Evolutionary conservation across 92 coral and sea anemone genomes (phyloP), one percentile per base, ranked within the genome.

Genomic region (Phymanthus crucifer): DNA sequence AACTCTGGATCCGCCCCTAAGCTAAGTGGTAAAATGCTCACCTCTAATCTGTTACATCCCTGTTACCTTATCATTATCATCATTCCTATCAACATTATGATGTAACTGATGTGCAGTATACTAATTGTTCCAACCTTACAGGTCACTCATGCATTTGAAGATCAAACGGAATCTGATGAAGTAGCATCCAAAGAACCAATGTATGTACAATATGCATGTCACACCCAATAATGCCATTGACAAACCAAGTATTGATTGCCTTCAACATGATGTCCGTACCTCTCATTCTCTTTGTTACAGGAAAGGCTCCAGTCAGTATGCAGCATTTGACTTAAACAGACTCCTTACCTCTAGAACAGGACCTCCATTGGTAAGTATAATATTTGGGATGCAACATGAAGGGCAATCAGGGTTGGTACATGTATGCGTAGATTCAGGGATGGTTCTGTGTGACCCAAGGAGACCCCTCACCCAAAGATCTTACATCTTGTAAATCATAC

Each of bases 291-390:
- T 18, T 10, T 52, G 33, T 10, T 70, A 38, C 70, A 92, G 97
- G 76, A 83, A 81, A 18, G 89, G 93, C 4, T 73, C 90, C 40
- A 85, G 83, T 29, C 84, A 87, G 27, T 83, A 65, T 58, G 91
- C 89, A 7, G 85, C 89, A 24, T 82, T 84, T 66, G 97, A 92
- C 78, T 84, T 92, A 36, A 78, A 84, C 57, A 85, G 74, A 54
- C 89, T 92, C 38, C 66, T 92, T 46, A 70, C 86, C 26, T 89
- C 97, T 12, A 83, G 83, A 68, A 48, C 86, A 3, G 78, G 56
- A 38, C 80, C 81, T 40, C 52, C 84, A 13, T 35, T 71, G 75
- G 97, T 92, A 70, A 83, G 83, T 32, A 19, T n/a, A n/a, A n/a
- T n/a, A n/a, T n/a, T n/a, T n/a, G n/a, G n/a, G n/a, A n/a, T 43